Percentiles rank a stretch among this genome's conserved stretches.
phyloP scores from a whole-genome alignment of 2,888 invertebrate species.

The Saturnia pavonia region DNA sequence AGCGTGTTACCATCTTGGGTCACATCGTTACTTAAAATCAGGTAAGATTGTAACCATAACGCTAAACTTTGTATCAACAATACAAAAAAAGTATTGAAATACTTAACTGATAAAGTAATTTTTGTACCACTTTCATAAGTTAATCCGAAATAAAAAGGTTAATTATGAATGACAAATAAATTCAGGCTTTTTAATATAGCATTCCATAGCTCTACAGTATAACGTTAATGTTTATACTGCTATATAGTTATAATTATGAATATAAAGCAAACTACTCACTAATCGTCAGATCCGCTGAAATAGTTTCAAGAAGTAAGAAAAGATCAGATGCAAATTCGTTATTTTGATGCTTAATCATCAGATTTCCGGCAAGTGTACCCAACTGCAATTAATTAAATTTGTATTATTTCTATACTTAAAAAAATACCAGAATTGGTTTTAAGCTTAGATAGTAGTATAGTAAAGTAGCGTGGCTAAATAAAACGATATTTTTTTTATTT shows the following conservation, averaged over 20 bases:
- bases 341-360: conserved; percentile 85
- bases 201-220: not conserved
- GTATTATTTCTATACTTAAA: not conserved
- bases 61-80: too few relatives aligned
- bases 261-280: conserved; percentile 40
- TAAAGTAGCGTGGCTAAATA: too few relatives aligned
- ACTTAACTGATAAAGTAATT: too few relatives aligned
- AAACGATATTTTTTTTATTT: too few relatives aligned
- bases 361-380: conserved; percentile 86
- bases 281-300: conserved; percentile 58
- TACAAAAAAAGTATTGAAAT: too few relatives aligned
- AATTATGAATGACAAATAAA: not conserved
- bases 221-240: not conserved
- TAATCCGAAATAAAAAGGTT: not conserved
- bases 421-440: not conserved
- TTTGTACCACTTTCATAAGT: too few relatives aligned
- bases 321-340: conserved; percentile 87
- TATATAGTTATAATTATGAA: not conserved
- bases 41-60: too few relatives aligned
- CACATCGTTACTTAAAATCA: too few relatives aligned
- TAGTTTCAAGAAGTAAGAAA: conserved; percentile 74
- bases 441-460: too few relatives aligned
- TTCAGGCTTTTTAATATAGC: not conserved
- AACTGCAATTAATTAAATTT: conserved; percentile 55
- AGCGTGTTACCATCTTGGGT: too few relatives aligned